Evolutionary conservation across 2,888 invertebrate genomes (phyloP).

Genomic region (Cepaea hortensis): DNA sequence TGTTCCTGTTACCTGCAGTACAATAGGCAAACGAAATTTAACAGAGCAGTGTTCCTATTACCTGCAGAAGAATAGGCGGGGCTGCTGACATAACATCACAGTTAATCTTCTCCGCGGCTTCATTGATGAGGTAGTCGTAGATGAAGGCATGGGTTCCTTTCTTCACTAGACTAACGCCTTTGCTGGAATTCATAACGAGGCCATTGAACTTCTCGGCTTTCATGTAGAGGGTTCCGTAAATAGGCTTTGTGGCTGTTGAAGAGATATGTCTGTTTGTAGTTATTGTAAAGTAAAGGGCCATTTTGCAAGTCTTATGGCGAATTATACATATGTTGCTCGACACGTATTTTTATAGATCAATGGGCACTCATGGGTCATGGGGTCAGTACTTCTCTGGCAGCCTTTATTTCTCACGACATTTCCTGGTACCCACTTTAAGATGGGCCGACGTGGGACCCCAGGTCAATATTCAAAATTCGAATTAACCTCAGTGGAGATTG

Average conservation of each 20-base stretch:
- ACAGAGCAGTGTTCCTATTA: not conserved
- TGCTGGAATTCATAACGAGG: constrained; percentile 11
- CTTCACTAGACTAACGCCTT: constrained; percentile 41
- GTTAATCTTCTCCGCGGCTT: constrained; percentile 61
- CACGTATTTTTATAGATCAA: no score
- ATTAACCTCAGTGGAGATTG: no score
- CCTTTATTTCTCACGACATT: no score
- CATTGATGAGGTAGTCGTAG: constrained; percentile 68
- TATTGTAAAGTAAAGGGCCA: no score
- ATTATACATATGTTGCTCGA: no score
- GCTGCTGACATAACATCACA: constrained; percentile 64
- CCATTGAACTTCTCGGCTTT: constrained; percentile 45
- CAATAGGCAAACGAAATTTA: constrained; percentile 53
- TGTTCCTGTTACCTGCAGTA: constrained; percentile 14
- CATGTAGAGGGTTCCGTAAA: constrained; percentile 59
- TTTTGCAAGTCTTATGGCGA: no score
- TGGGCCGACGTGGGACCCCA: no score
- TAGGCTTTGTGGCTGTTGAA: constrained; percentile 42
- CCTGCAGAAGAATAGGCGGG: constrained; percentile 56
- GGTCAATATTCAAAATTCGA: no score
- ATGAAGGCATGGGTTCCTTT: constrained; percentile 63
- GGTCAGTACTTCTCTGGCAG: no score
- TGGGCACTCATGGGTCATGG: no score
- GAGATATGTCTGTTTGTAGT: no score
- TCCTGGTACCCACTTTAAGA: no score